phyloP scores from a whole-genome alignment of 1,140 invertebrate species.

The Brachionus calyciflorus region DNA sequence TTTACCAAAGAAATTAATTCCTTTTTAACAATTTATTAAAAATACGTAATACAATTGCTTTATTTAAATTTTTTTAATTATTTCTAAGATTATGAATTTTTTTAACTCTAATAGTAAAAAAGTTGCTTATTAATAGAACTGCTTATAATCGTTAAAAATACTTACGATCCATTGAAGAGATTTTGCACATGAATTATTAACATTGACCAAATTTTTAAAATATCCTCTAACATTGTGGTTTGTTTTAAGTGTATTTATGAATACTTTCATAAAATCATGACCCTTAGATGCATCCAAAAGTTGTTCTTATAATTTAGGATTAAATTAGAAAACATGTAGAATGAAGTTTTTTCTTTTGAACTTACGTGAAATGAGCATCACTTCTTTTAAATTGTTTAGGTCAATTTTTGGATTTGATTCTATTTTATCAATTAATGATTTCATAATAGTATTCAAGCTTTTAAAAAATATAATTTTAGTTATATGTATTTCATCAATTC shows the following conservation, averaged over 20 bases:
- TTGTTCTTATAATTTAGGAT: not conserved
- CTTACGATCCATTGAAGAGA: conserved; percentile 27
- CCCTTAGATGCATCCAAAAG: conserved; percentile 12
- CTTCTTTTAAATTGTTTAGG: not conserved
- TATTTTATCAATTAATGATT: conserved; percentile 15
- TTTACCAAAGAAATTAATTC: no score
- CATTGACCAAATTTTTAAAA: conserved; percentile 43
- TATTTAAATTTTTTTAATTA: no score
- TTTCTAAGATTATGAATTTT: no score
- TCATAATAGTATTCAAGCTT: conserved; percentile 30
- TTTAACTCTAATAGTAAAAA: no score
- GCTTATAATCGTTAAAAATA: no score
- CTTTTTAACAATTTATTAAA: no score
- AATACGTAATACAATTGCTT: no score
- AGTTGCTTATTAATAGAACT: no score
- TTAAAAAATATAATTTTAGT: not conserved
- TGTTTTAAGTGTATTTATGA: conserved; percentile 9
- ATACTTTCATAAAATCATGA: conserved; percentile 35
- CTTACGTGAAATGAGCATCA: conserved; percentile 23
- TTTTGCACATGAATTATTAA: conserved; percentile 30
- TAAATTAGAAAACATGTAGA: not conserved
- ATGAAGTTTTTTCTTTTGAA: not conserved
- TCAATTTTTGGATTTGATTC: conserved; percentile 26
- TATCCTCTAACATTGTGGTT: conserved; percentile 34
- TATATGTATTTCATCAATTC: no score